Percentiles rank a stretch among this genome's conserved stretches.
These are phyloP conservation scores for Habroteleia sp. DNA, from an alignment of 2,888 invertebrate genomes.

Conservation along the genomic window DNA sequence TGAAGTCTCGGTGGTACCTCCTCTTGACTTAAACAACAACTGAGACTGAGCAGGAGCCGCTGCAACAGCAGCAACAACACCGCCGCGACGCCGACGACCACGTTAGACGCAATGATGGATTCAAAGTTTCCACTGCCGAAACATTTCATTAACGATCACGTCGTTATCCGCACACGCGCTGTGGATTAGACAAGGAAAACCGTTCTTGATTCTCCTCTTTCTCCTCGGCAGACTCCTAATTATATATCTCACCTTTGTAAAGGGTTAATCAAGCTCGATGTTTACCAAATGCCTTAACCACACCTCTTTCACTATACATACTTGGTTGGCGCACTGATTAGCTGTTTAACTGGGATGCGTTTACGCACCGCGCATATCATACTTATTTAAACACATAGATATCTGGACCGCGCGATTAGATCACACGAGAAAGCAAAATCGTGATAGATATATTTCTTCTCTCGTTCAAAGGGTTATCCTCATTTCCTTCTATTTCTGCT, in stretches of 20 bases:
- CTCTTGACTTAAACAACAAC: conserved; percentile 60
- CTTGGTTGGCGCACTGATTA: conserved; percentile 16
- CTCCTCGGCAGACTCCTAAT: conserved; percentile 69
- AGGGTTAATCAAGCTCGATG: conserved; percentile 72
- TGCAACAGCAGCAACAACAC: conserved; percentile 15
- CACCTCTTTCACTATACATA: conserved; percentile 38
- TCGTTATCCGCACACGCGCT: conserved; percentile 64
- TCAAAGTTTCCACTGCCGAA: conserved; percentile 61
- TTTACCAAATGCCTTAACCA: conserved; percentile 57
- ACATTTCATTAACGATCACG: conserved; percentile 70
- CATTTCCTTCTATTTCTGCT: conserved; percentile 10
- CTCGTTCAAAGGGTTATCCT: conserved; percentile 46
- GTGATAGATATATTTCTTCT: conserved; percentile 47
- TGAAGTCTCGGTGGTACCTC: conserved; percentile 57
- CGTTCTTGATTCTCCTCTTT: conserved; percentile 3
- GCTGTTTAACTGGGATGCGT: conserved; percentile 2
- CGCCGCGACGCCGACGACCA: conserved; percentile 23
- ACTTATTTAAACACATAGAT: conserved; percentile 10
- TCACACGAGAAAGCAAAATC: conserved; percentile 37
- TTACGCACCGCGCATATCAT: conserved; percentile 3
- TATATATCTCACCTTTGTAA: conserved; percentile 72
- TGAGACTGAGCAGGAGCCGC: conserved; percentile 38
- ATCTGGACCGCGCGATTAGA: conserved; percentile 15
- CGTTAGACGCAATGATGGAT: conserved; percentile 53
- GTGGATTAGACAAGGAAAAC: conserved; percentile 24